Evolutionary conservation across 2,888 invertebrate genomes (phyloP), one percentile per base, ranked within the genome.

Genomic region (Drosophila heteroneura): DNA sequence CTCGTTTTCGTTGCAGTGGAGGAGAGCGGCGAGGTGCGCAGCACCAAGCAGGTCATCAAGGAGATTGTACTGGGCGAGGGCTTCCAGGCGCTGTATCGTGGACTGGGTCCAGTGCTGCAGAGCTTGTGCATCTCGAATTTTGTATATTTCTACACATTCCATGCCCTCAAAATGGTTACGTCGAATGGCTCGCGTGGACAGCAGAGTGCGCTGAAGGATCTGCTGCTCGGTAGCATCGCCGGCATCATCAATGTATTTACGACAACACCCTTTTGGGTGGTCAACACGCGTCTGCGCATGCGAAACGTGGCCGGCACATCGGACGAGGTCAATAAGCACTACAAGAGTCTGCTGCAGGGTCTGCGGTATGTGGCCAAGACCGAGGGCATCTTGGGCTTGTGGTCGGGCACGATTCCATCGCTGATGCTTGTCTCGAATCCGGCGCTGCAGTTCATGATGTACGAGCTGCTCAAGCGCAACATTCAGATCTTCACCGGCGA

Each of bases 91-190:
- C 93, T 98, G 56, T 98, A 93, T 62, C 90, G 93, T 19, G 98
- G 98, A 5, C 94, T 98, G 62, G 94, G 96, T 39, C 97, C 98
- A 14, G 97, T 97, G 7, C 94, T 98, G 54, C 96, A 97, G 85
- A 97, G 97, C 76, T 94, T 98, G 6, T 98, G 97, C 83, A 95
- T 96, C 74, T 98, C 98, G 57, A 98, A 98, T 93, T 98, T 98
- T 94, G 96, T 98, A n/a, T 98, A 98, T 93, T 98, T 98, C 92
- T 98, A 98, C 93, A 95, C 97, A 87, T 98, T 98, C 93, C 98
- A 98, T 94, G 96, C 97, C 26, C 94, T 98, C 49, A 96, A 97
- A 90, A 94, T 94, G 62, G 92, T 92, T 61, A 90, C 93, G n/a
- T 93, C 92, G 57, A 91, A 93, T 28, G 93, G 93, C 0, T 73